phyloP scores from a whole-genome alignment of 1,140 invertebrate species.

The Chironomus striatipennis region DNA sequence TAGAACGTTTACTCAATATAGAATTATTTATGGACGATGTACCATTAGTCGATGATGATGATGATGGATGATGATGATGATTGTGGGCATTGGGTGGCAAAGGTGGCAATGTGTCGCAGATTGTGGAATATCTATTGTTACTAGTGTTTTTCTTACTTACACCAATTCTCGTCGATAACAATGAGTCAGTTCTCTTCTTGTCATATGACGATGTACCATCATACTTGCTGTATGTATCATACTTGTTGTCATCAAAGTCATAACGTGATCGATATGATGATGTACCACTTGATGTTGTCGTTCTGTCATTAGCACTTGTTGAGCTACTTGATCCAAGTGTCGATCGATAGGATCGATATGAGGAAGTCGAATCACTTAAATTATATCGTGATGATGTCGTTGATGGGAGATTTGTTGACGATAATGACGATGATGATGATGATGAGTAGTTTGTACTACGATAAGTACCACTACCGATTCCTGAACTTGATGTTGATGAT shows the following conservation, averaged over 20 bases:
- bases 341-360: not conserved
- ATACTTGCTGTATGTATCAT: not conserved
- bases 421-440: slow-evolving; percentile 11
- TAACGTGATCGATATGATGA: slow-evolving; percentile 8
- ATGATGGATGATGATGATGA: not conserved
- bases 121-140: slow-evolving; percentile 19
- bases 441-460: not conserved
- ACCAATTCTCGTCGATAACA: slow-evolving; percentile 5
- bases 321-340: not conserved
- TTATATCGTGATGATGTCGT: not conserved
- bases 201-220: not conserved
- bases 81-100: not conserved
- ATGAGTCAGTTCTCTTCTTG: not conserved
- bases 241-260: slow-evolving; percentile 4
- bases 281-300: not conserved
- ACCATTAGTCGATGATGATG: slow-evolving; percentile 1
- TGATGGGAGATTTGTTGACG: slow-evolving; percentile 1
- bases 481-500: slow-evolving; percentile 1
- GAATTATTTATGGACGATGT: not conserved
- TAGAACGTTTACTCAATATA: not conserved
- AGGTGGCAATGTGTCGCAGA: slow-evolving; percentile 18
- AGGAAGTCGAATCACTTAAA: not conserved
- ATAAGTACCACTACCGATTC: not conserved
- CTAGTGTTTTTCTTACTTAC: slow-evolving; percentile 15
- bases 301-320: not conserved